Evolutionary conservation across 2,888 invertebrate genomes (phyloP).

Genomic region (Nesidiocoris tenuis): DNA sequence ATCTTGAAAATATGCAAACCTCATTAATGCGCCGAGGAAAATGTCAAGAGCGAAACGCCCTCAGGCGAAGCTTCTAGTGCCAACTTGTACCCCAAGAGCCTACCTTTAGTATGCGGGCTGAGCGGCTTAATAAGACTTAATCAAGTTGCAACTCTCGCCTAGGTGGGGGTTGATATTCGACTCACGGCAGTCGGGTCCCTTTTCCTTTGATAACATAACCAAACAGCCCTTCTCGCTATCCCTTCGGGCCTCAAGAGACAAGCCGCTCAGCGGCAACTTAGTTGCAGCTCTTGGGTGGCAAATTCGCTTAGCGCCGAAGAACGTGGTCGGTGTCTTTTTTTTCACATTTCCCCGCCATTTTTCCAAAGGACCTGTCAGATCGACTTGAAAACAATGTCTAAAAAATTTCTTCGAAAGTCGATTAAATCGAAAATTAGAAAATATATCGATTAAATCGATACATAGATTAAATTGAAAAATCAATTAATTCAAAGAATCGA

Average conservation of each 20-base stretch:
- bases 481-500: no score
- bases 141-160: conserved; percentile 27
- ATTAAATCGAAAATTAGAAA: no score
- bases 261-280: conserved; percentile 30
- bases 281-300: conserved; percentile 21
- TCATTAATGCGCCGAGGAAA: conserved; percentile 17
- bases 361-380: no score
- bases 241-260: conserved; percentile 19
- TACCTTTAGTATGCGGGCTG: conserved; percentile 36
- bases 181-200: conserved; percentile 16
- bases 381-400: no score
- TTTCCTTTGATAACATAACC: conserved; percentile 42
- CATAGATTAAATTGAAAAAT: no score
- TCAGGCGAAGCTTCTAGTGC: background rate
- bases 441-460: no score
- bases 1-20: conserved; percentile 35
- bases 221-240: conserved; percentile 18
- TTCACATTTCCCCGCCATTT: no score
- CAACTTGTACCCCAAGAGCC: no score
- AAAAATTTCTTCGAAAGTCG: no score
- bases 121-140: conserved; percentile 35
- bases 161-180: conserved; percentile 28
- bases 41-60: background rate
- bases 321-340: no score
- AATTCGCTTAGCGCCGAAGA: no score